Evolutionary conservation across 1,140 invertebrate species (phyloP).

Genomic region (Drosophila pachea): DNA sequence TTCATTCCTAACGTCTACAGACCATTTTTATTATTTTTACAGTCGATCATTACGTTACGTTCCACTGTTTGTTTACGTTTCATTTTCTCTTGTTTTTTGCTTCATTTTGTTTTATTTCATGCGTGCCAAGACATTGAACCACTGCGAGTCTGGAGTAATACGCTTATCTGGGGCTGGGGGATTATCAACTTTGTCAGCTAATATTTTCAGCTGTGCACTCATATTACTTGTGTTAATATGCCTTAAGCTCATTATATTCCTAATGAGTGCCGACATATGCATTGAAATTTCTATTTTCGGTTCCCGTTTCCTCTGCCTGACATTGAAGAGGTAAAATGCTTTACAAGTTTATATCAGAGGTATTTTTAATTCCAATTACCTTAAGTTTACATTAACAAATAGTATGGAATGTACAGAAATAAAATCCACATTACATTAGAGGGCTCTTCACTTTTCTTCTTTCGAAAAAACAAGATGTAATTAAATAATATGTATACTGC

Average conservation of each 20-base stretch:
- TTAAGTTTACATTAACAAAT: too few relatives aligned
- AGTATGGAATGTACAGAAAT: too few relatives aligned
- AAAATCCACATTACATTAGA: too few relatives aligned
- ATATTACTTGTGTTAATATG: slow-evolving; percentile 2
- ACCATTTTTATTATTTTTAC: slow-evolving; percentile 33
- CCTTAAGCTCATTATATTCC: slow-evolving; percentile 15
- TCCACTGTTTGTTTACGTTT: slow-evolving; percentile 29
- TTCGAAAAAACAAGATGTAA: too few relatives aligned
- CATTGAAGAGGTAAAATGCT: too few relatives aligned
- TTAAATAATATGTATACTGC: too few relatives aligned
- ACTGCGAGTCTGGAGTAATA: slow-evolving; percentile 2
- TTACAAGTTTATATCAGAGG: too few relatives aligned
- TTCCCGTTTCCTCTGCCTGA: neutral
- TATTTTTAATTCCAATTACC: too few relatives aligned
- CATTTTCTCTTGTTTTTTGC: slow-evolving; percentile 12
- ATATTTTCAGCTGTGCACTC: slow-evolving; percentile 29
- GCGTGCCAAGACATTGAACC: slow-evolving; percentile 36
- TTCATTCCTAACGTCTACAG: slow-evolving; percentile 38
- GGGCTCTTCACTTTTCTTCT: too few relatives aligned
- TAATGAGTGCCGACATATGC: neutral
- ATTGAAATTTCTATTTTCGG: slow-evolving; percentile 1
- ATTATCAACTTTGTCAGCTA: slow-evolving; percentile 16
- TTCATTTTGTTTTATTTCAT: slow-evolving; percentile 5
- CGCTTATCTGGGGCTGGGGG: slow-evolving; percentile 22
- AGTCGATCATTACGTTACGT: slow-evolving; percentile 7